Percentiles rank a stretch among this genome's conserved stretches.
Evolutionary conservation across 2,888 invertebrate species (phyloP).

Genomic region (Xestia c-nigrum): DNA sequence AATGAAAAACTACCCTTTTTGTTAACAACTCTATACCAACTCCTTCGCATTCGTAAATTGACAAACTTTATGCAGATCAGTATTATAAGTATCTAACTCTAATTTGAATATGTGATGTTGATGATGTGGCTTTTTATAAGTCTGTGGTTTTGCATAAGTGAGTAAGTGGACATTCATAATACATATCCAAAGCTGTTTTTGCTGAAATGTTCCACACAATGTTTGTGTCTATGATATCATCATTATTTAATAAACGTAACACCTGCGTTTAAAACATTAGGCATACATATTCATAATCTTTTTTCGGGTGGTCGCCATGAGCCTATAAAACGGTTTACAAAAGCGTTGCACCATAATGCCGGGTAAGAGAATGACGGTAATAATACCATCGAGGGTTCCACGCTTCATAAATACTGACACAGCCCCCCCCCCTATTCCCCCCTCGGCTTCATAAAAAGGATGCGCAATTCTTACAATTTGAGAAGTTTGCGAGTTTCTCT

Average conservation of each 20-base stretch:
- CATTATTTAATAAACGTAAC: conserved; percentile 6
- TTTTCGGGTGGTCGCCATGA: conserved; percentile 50
- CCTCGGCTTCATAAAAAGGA: conserved; percentile 63
- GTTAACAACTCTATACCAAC: conserved; percentile 72
- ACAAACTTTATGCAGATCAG: conserved; percentile 68
- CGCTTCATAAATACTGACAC: conserved; percentile 66
- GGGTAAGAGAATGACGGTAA: conserved; percentile 70
- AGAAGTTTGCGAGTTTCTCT: conserved; percentile 65
- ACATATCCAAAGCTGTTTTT: conserved; percentile 23
- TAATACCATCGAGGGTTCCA: conserved; percentile 68
- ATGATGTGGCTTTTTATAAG: conserved; percentile 31
- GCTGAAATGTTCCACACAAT: not conserved
- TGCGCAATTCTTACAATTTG: conserved; percentile 67
- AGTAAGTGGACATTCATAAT: not conserved
- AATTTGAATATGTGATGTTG: conserved; percentile 53
- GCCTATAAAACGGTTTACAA: conserved; percentile 71
- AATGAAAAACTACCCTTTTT: conserved; percentile 86
- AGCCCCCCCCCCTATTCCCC: conserved; percentile 17
- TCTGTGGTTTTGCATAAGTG: not conserved
- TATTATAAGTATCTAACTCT: conserved; percentile 53
- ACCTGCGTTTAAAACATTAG: conserved; percentile 19
- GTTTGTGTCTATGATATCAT: not conserved
- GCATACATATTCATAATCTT: conserved; percentile 48
- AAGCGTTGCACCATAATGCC: conserved; percentile 71
- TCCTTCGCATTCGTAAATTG: conserved; percentile 68